Evolutionary conservation across 2,888 invertebrate genomes (phyloP), one percentile per base, ranked within the genome.

Genomic region (Drosophila recens): DNA sequence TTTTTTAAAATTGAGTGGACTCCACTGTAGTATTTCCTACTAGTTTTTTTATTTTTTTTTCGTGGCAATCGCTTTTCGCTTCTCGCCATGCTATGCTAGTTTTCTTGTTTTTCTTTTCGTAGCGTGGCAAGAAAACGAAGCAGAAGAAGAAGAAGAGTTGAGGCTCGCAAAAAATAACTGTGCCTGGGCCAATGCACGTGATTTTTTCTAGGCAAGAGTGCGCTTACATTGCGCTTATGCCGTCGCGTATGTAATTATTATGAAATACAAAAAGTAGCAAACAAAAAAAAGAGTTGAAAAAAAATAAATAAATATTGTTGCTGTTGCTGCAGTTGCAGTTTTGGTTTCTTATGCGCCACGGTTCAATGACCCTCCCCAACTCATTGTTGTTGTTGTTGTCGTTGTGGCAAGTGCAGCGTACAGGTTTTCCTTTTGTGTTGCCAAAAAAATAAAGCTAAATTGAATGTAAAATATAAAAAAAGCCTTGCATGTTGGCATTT

Each of bases 401-500:
- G 61, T 72, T 87, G 84, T 80, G 89, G 84, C 84, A 84, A 84
- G 84, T 84, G 83, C 84, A 89, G 17, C 71, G 71, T 80, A 89
- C 89, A 72, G 87, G 89, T 84, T 84, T 83, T 80, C 63, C 79
- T 71, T 77, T 89, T 83, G 70, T 82, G 79, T 72, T 87, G 88
- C 89, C 86, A 82, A 88, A 87, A 82, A 71, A 56, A 46, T 4
- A 40, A 23, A 36, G 53, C 33, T 13, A 65, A 53, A 75, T 27
- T 48, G 20, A 63, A 59, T 48, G 53, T 30, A 30, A 38, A 48
- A 66, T n/a, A n/a, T 71, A 70, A 80, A 65, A 61, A 57, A 75
- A 78, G 66, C 73, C 84, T 89, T 83, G 84, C 79, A 73, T 87
- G 87, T 80, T 79, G 85, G 82, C 82, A 79, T 81, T 87, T 87